Evolutionary conservation across 1,140 invertebrate genomes (phyloP).

Genomic region (Drosophila ambigua): DNA sequence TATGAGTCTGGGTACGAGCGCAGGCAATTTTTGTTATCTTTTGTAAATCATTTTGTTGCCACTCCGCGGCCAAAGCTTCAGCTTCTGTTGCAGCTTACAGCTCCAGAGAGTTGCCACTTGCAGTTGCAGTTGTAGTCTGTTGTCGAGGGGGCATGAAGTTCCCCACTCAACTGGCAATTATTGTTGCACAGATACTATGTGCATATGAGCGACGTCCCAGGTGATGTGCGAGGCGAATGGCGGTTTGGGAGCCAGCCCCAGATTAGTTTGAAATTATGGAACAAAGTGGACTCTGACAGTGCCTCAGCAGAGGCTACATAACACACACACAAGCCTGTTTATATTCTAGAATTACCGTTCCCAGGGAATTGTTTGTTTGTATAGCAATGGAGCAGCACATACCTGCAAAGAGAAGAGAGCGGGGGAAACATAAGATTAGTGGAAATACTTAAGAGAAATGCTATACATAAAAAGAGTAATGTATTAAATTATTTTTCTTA

Average conservation of each 20-base stretch:
- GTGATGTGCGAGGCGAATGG: conserved; percentile 14
- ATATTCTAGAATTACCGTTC: conserved; percentile 17
- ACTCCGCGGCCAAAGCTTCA: conserved; percentile 53
- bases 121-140: conserved; percentile 8
- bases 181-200: conserved; percentile 62
- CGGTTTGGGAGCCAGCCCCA: background rate
- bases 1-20: conserved; percentile 3
- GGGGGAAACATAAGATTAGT: conserved; percentile 1
- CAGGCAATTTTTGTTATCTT: conserved; percentile 77
- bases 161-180: conserved; percentile 65
- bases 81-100: background rate
- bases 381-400: conserved; percentile 2
- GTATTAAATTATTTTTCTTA: too few species aligned
- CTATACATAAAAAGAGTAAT: too few species aligned
- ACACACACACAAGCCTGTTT: background rate
- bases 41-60: conserved; percentile 78
- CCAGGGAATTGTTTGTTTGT: background rate
- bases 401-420: conserved; percentile 26
- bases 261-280: background rate
- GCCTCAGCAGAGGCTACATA: background rate
- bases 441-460: too few species aligned
- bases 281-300: background rate
- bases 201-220: conserved; percentile 51
- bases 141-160: background rate
- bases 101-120: conserved; percentile 19